Evolutionary conservation across 2,113 vertebrate genomes (phyloP).

Genomic region (Dipodomys stephensi): DNA sequence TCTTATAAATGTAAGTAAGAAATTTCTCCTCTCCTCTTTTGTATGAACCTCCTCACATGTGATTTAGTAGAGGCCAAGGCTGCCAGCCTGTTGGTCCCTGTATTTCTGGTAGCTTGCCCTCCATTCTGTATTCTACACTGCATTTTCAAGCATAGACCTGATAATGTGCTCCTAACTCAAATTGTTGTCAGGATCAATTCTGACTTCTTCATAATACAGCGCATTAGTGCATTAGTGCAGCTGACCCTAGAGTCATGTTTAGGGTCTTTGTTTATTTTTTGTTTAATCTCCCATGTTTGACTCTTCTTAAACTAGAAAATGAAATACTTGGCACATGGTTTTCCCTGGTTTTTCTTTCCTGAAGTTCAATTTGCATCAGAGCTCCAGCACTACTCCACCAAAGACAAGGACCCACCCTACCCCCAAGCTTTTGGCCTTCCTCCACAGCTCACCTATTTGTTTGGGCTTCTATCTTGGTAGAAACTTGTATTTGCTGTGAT

Average conservation of each 20-base stretch:
- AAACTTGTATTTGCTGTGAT: constrained; percentile 33
- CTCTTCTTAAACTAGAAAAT: background rate
- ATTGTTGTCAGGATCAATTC: background rate
- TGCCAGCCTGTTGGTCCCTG: background rate
- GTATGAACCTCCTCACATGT: background rate
- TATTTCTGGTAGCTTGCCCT: background rate
- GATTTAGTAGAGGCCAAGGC: background rate
- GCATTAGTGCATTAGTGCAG: background rate
- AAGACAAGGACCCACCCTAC: background rate
- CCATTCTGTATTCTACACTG: background rate
- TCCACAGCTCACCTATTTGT: background rate
- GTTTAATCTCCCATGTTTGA: background rate
- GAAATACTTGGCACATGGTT: background rate
- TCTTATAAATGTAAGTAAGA: background rate
- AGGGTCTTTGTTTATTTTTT: background rate
- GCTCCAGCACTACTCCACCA: background rate
- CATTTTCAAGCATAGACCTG: background rate
- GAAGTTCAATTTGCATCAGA: background rate
- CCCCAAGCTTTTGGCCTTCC: background rate
- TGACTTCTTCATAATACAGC: background rate
- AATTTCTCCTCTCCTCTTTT: background rate
- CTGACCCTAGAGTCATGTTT: background rate
- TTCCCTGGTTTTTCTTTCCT: background rate
- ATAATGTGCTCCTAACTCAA: too few species aligned
- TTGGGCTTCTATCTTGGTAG: background rate